These are phyloP conservation scores for Leuciscus idus DNA, from an alignment of 2,113 vertebrate genomes.

Conservation along the genomic window DNA sequence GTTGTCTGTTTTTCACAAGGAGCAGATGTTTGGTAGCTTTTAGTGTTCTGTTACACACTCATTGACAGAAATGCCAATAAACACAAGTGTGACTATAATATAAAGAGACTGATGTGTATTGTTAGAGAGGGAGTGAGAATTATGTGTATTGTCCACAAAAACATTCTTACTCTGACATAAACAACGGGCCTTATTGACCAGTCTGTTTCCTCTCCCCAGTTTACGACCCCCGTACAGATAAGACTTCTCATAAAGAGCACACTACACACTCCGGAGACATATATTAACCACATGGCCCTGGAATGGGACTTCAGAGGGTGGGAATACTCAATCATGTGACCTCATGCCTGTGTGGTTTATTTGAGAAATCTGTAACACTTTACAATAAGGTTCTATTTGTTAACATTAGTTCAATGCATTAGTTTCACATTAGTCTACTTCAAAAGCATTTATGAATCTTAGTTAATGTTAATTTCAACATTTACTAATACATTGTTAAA, in stretches of 20 bases:
- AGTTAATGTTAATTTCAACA: neutral
- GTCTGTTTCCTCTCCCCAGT: constrained; percentile 38
- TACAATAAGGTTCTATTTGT: neutral
- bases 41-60: neutral
- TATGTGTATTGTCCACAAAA: constrained; percentile 45
- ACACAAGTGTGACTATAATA: neutral
- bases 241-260: constrained; percentile 12
- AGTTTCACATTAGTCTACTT: neutral
- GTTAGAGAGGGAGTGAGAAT: neutral
- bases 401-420: neutral
- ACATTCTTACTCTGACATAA: constrained; percentile 27
- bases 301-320: constrained; percentile 45
- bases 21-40: neutral
- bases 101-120: constrained; percentile 18
- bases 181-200: constrained; percentile 20
- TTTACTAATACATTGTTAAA: neutral
- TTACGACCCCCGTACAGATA: constrained; percentile 38
- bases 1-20: neutral
- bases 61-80: neutral
- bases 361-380: neutral
- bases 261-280: constrained; percentile 35
- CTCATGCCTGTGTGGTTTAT: neutral
- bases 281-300: constrained; percentile 51
- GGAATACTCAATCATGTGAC: constrained; percentile 5
- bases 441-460: neutral